Evolutionary conservation across 2,888 invertebrate species (phyloP).

Genomic region (Nomada ruficornis): DNA sequence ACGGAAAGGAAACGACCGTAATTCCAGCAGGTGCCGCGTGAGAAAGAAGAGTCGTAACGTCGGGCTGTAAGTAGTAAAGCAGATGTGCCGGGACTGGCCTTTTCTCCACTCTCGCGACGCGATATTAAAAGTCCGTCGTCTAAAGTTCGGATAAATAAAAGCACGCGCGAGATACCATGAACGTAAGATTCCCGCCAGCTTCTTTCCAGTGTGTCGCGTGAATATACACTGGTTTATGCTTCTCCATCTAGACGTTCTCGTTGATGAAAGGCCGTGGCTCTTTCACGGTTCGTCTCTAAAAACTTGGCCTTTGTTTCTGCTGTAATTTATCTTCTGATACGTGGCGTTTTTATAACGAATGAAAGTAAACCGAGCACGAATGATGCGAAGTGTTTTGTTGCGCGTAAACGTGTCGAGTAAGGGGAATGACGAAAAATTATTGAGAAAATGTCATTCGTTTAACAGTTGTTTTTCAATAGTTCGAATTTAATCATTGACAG

Average conservation of each 20-base stretch:
- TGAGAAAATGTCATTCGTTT: neutral
- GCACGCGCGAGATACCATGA: constrained; percentile 22
- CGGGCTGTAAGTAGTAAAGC: constrained; percentile 35
- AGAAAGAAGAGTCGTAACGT: constrained; percentile 29
- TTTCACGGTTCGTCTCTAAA: neutral
- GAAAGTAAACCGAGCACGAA: constrained; percentile 35
- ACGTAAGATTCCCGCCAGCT: constrained; percentile 32
- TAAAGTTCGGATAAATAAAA: constrained; percentile 46
- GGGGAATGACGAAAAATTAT: neutral
- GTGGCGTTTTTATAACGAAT: constrained; percentile 16
- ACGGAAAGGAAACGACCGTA: neutral
- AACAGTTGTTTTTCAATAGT: neutral
- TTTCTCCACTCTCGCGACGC: constrained; percentile 26
- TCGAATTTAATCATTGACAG: no score
- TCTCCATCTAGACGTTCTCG: constrained; percentile 15
- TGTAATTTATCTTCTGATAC: constrained; percentile 48
- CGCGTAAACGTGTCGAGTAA: neutral
- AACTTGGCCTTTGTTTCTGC: constrained; percentile 30
- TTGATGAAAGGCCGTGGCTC: constrained; percentile 36
- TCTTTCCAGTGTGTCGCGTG: constrained; percentile 4
- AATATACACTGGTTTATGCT: constrained; percentile 33
- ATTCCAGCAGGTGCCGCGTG: neutral
- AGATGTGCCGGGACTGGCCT: constrained; percentile 9
- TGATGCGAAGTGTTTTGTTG: neutral
- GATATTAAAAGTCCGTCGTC: constrained; percentile 49